A percentile compares a stretch with the other conserved stretches of the same genome.
Conservation (phyloP, 1,140 invertebrate genomes). For the Drosophila albomicans region DNA sequence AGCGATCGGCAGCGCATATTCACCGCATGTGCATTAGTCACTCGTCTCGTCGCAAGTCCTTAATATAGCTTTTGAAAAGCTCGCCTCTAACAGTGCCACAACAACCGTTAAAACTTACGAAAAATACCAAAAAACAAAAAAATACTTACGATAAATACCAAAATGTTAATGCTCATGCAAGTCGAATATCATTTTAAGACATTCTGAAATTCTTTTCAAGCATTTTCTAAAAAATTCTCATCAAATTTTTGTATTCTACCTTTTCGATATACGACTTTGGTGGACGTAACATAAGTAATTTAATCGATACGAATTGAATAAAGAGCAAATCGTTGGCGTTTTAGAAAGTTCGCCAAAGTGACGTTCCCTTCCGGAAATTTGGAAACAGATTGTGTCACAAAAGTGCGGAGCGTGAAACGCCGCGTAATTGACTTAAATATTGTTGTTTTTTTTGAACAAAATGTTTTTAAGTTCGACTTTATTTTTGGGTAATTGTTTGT, state of each 20-base stretch:
- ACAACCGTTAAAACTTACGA: slow-evolving; percentile 65
- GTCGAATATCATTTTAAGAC: slow-evolving; percentile 1
- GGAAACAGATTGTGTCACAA: neutral
- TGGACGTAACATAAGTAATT: slow-evolving; percentile 16
- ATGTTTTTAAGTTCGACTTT: slow-evolving; percentile 62
- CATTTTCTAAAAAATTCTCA: neutral
- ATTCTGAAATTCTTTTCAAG: neutral
- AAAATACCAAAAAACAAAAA: slow-evolving; percentile 40
- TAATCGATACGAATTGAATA: slow-evolving; percentile 21
- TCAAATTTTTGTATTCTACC: neutral
- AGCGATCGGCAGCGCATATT: slow-evolving; percentile 74
- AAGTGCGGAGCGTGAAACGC: neutral
- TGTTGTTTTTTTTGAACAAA: slow-evolving; percentile 59
- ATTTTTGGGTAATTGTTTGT: slow-evolving; percentile 77
- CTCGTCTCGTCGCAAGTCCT: slow-evolving; percentile 77
- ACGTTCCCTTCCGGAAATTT: neutral
- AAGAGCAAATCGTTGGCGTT: slow-evolving; percentile 8
- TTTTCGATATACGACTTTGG: slow-evolving; percentile 12
- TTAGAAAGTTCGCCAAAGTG: neutral
- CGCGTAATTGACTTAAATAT: slow-evolving; percentile 31
- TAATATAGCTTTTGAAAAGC: slow-evolving; percentile 83
- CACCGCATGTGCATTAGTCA: slow-evolving; percentile 81
- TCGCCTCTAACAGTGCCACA: slow-evolving; percentile 81
- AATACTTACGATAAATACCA: slow-evolving; percentile 39
- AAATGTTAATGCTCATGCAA: slow-evolving; percentile 17